These are phyloP conservation scores for Mellilla xanthometata DNA, from an alignment of 2,888 invertebrate species.

Conservation along the genomic window DNA sequence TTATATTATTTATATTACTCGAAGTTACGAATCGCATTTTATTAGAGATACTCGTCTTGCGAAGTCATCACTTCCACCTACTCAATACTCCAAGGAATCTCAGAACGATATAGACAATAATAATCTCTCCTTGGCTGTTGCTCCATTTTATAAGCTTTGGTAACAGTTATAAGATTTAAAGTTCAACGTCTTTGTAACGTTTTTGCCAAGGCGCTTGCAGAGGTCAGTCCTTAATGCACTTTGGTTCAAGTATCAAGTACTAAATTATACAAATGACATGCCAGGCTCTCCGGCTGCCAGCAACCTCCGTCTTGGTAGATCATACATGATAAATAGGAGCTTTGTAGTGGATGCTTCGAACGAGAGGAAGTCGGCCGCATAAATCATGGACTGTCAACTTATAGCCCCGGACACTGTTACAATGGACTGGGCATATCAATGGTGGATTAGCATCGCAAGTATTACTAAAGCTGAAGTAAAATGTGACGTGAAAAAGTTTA, in stretches of 20 bases:
- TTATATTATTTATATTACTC: too few species aligned
- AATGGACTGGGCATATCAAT: slow-evolving; percentile 6
- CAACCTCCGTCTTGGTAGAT: slow-evolving; percentile 40
- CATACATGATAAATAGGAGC: slow-evolving; percentile 37
- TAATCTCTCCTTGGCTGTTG: too few species aligned
- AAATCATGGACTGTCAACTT: slow-evolving; percentile 18
- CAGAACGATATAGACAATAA: too few species aligned
- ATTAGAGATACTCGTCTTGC: too few species aligned
- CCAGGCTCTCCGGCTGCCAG: slow-evolving; percentile 36
- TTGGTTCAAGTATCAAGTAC: slow-evolving; percentile 44
- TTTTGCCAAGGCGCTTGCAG: neutral
- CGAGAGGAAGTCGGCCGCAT: slow-evolving; percentile 14
- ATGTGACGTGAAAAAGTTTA: too few species aligned
- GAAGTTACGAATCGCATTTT: too few species aligned
- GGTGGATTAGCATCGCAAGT: neutral
- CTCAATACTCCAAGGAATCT: too few species aligned
- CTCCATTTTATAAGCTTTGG: too few species aligned
- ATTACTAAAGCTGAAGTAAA: too few species aligned
- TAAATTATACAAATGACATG: slow-evolving; percentile 60
- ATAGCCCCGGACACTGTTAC: slow-evolving; percentile 5
- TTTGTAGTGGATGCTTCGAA: slow-evolving; percentile 34
- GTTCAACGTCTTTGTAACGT: too few species aligned
- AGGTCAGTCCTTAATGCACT: slow-evolving; percentile 28
- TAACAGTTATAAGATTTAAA: too few species aligned
- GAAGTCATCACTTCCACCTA: too few species aligned